Conservation (phyloP, 2,888 invertebrate genomes). For the Bimastos eiseni region DNA sequence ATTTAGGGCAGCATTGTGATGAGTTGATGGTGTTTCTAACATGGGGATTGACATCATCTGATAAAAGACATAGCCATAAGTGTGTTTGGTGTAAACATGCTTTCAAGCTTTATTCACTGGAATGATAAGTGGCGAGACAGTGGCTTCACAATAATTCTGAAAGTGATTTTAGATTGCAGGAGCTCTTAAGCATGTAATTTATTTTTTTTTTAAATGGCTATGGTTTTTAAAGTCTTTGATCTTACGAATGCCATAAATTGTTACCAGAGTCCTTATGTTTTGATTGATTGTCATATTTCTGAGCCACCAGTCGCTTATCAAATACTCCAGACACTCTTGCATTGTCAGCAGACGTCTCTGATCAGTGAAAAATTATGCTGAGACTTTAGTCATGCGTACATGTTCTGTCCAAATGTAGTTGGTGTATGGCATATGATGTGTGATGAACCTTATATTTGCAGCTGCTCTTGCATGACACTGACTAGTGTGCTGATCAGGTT, state of each 20-base stretch:
- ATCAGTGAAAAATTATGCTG: neutral
- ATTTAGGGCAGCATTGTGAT: neutral
- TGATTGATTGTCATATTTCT: neutral
- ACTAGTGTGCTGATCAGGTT: neutral
- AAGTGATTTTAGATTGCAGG: neutral
- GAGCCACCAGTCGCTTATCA: neutral
- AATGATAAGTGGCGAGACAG: neutral
- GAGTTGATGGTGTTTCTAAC: neutral
- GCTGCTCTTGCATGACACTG: neutral
- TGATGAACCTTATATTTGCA: neutral
- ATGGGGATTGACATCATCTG: neutral
- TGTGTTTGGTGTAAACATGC: neutral
- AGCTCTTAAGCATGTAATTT: neutral
- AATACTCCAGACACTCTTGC: neutral
- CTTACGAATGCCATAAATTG: constrained; percentile 2
- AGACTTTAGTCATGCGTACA: neutral
- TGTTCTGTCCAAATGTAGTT: neutral
- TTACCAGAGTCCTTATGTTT: neutral
- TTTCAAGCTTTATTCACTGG: neutral
- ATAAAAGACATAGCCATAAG: neutral
- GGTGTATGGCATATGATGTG: neutral
- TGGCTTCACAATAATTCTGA: neutral
- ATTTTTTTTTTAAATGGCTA: neutral
- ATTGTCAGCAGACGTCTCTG: neutral
- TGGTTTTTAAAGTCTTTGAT: neutral